Base-by-base conservation (phyloP, 2,797 vertebrate species). In the Diplodus puntazzo region DNA sequence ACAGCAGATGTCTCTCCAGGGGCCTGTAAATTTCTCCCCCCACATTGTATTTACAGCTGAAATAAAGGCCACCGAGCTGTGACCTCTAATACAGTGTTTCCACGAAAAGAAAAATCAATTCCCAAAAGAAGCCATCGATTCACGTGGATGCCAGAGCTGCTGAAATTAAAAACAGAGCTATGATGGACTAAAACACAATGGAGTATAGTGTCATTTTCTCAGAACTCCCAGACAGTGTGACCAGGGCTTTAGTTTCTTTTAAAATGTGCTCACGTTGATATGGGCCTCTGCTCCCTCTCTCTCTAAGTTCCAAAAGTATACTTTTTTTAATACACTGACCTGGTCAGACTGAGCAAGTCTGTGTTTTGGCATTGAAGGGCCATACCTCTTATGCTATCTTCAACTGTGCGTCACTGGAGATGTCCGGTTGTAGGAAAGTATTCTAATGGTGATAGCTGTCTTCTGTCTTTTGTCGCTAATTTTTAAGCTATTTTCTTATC, bases 101-200 rank as follows among this genome's bases (percentile, higher is more conserved):
- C 30, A 25, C 3, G 0, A 12, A 61, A 53, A 45, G 23, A 73
- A 39, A 23, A 39, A 34, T 14, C 13, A 27, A 48, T 61, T 67
- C 57, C 69, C 64, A 21, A 25, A 55, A 78, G 68, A 49, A 52
- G 50, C 58, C 30, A 52, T 72, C 12, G 18, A 69, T 66, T 16
- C 20, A 14, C 2, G n/a, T 43, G 54, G 30, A 45, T 48, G 49
- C n/a, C 75, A 69, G 52, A 54, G 62, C 11, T 25, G 25, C 17
- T 30, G 52, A 66, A 72, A 79, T 83, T 83, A 53, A 52, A 63
- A 57, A 61, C 25, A 59, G 63, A 48, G 30, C 5, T 11, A 18
- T 45, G 16, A 73, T 20, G 39, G 39, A 54, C 65, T 42, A 16
- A 50, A 63, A 30, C 53, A 43, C 34, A 43, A 5, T 21, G n/a